A percentile compares a stretch with the other conserved stretches of the same genome.
Conservation (phyloP, 2,888 invertebrate species). For the Iselma pallidipennis region DNA sequence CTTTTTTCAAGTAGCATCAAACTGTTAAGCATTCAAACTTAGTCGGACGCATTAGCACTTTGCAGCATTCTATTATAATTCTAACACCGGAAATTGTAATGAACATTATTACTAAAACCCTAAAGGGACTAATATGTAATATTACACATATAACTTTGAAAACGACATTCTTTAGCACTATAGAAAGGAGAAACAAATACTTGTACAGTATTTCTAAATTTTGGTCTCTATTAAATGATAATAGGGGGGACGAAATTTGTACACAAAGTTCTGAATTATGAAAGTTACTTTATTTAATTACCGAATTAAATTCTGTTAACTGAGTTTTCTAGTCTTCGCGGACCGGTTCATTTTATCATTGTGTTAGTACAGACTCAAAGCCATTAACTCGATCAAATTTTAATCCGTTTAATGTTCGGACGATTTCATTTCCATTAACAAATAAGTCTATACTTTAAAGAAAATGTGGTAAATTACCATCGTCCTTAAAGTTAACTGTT, state of each 20-base stretch:
- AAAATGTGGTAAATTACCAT: constrained; percentile 30
- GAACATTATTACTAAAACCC: too few species aligned
- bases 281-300: constrained; percentile 37
- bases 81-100: not conserved
- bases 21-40: constrained; percentile 38
- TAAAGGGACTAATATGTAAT: too few species aligned
- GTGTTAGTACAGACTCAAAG: constrained; percentile 33
- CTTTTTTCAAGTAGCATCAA: constrained; percentile 42
- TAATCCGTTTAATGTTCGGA: constrained; percentile 43
- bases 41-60: constrained; percentile 37
- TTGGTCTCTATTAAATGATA: not conserved
- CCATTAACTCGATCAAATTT: constrained; percentile 45
- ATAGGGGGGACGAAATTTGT: not conserved
- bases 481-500: constrained; percentile 13
- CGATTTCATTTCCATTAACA: constrained; percentile 47
- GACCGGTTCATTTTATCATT: constrained; percentile 34
- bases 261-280: constrained; percentile 26
- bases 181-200: too few species aligned
- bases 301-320: constrained; percentile 34
- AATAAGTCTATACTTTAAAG: constrained; percentile 38
- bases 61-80: constrained; percentile 28
- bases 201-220: too few species aligned
- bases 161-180: too few species aligned
- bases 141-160: too few species aligned
- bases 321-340: constrained; percentile 30